A percentile compares a stretch with the other conserved stretches of the same genome.
These are phyloP conservation scores for Digitonthophagus gazella DNA, from an alignment of 2,888 invertebrate genomes.

Conservation along the genomic window DNA sequence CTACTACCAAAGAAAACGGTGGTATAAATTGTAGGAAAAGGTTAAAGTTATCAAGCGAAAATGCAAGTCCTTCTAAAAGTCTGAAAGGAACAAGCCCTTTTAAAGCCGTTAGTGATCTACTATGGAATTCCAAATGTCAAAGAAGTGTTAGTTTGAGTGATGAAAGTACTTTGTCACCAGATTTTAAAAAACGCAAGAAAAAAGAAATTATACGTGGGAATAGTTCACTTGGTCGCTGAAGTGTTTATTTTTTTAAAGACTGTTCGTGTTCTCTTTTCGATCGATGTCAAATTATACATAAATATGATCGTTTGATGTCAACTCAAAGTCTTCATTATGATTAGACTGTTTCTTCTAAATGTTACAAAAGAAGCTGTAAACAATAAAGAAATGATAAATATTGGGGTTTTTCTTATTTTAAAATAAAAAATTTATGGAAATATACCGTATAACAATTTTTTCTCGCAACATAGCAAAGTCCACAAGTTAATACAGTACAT, in stretches of 20 bases:
- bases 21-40: conserved; percentile 30
- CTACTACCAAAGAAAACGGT: conserved; percentile 18
- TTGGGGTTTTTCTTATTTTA: no score
- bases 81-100: conserved; percentile 48
- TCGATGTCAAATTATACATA: background rate
- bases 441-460: no score
- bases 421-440: no score
- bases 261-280: background rate
- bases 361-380: background rate
- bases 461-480: no score
- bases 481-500: no score
- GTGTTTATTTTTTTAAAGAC: background rate
- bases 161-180: conserved; percentile 23
- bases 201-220: conserved; percentile 28
- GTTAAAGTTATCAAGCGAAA: conserved; percentile 34
- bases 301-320: background rate
- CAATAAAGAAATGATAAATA: background rate
- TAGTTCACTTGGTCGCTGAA: background rate
- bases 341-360: background rate
- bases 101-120: conserved; percentile 50
- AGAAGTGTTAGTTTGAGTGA: conserved; percentile 45
- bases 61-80: conserved; percentile 42
- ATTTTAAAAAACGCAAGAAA: conserved; percentile 38
- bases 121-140: conserved; percentile 46
- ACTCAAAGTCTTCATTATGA: no score